A percentile compares a stretch with the other conserved stretches of the same genome.
phyloP scores from a whole-genome alignment of 2,888 invertebrate species.

The Melanostoma mellinum region DNA sequence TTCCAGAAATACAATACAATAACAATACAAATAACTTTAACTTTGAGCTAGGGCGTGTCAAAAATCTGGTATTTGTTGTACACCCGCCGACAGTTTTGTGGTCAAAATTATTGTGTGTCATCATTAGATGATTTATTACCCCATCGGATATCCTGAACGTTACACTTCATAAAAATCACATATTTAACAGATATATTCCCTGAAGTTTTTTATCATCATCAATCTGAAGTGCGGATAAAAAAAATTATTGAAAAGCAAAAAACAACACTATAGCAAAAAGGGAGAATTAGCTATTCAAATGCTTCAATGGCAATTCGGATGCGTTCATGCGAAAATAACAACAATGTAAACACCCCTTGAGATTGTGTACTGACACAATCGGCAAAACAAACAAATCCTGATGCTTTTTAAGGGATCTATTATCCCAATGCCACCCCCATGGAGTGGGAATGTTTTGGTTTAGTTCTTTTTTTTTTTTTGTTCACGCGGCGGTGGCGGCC shows the following conservation, averaged over 20 bases:
- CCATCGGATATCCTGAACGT: conserved; percentile 76
- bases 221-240: conserved; percentile 37
- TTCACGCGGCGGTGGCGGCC: neutral
- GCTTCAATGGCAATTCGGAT: conserved; percentile 66
- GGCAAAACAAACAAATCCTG: conserved; percentile 67
- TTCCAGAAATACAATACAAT: too few species aligned
- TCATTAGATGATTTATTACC: conserved; percentile 70
- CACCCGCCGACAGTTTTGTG: conserved; percentile 8
- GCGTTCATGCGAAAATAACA: conserved; percentile 64
- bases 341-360: conserved; percentile 67
- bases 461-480: conserved; percentile 35
- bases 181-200: conserved; percentile 50
- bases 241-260: conserved; percentile 32
- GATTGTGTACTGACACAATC: conserved; percentile 62
- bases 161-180: conserved; percentile 72
- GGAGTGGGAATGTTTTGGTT: conserved; percentile 57
- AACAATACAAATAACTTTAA: too few species aligned
- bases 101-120: conserved; percentile 68
- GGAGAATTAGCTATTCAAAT: conserved; percentile 66
- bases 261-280: conserved; percentile 34
- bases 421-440: conserved; percentile 62
- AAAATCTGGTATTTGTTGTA: neutral
- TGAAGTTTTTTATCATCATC: conserved; percentile 26
- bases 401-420: conserved; percentile 64
- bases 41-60: neutral